phyloP scores from a whole-genome alignment of 2,113 vertebrate species.

The Rallus limicola region DNA sequence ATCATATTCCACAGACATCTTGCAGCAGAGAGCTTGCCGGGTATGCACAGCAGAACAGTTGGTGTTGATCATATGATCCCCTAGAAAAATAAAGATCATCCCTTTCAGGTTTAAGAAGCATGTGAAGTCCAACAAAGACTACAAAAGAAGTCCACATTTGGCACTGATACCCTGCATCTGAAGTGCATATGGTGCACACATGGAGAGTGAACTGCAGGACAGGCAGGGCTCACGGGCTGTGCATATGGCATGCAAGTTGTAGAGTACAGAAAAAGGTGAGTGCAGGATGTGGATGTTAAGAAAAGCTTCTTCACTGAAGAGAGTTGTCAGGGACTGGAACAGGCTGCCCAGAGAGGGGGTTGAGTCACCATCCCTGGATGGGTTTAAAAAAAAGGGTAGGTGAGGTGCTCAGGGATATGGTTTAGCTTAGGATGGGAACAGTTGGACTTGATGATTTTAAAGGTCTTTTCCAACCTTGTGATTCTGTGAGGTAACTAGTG shows the following conservation, averaged over 20 bases:
- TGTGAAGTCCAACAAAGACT: background rate
- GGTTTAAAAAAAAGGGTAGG: too few relatives aligned
- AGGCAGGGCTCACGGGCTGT: background rate
- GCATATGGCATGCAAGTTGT: background rate
- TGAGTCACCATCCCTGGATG: too few relatives aligned
- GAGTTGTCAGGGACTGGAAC: too few relatives aligned
- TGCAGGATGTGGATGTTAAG: background rate
- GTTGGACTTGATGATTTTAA: too few relatives aligned
- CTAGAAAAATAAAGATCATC: constrained; percentile 67
- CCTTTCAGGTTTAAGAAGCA: background rate
- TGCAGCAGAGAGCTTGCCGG: constrained; percentile 95
- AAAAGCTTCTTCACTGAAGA: too few relatives aligned
- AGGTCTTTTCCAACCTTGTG: too few relatives aligned
- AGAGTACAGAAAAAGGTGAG: background rate
- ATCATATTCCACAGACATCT: constrained; percentile 99
- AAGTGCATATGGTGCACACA: background rate
- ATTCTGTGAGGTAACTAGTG: background rate
- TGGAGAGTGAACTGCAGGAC: background rate
- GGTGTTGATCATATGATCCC: constrained; percentile 90
- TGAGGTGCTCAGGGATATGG: too few relatives aligned
- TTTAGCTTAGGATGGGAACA: too few relatives aligned
- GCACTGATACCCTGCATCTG: background rate
- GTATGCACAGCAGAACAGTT: constrained; percentile 95
- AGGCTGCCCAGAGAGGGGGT: too few relatives aligned
- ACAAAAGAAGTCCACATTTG: background rate